Conservation (phyloP, 2,113 vertebrate species). For the Xiphophorus hellerii region DNA sequence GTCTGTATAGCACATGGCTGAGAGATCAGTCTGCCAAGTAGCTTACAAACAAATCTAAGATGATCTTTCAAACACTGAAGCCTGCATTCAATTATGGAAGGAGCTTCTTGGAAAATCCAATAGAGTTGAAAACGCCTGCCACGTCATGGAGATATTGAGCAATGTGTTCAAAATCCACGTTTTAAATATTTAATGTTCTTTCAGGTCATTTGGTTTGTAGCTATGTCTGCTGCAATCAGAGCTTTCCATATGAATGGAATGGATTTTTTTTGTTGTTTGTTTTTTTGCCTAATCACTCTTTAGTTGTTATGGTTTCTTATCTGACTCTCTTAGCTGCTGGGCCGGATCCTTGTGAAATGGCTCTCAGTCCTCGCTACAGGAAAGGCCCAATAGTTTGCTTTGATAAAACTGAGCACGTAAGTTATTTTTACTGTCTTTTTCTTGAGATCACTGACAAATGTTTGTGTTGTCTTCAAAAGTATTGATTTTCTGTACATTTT, state of each 20-base stretch:
- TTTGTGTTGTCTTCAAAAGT: background rate
- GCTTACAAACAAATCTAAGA: conserved; percentile 60
- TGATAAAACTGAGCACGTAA: conserved; percentile 88
- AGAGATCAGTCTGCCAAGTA: conserved; percentile 34
- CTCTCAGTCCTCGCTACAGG: conserved; percentile 89
- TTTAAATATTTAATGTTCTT: background rate
- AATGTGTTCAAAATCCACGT: conserved; percentile 12
- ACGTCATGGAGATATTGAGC: conserved; percentile 30
- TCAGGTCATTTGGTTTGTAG: background rate
- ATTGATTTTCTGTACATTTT: background rate
- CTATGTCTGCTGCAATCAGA: background rate
- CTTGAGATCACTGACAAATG: background rate
- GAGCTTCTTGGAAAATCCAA: conserved; percentile 26
- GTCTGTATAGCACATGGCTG: conserved; percentile 62
- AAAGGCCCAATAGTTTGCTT: conserved; percentile 92
- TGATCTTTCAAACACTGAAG: conserved; percentile 36
- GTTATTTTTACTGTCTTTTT: conserved; percentile 40
- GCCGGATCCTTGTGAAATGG: conserved; percentile 89
- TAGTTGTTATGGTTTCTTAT: conserved; percentile 79
- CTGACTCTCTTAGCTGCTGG: conserved; percentile 83
- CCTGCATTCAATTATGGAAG: conserved; percentile 49
- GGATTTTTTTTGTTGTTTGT: no score
- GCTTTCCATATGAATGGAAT: background rate
- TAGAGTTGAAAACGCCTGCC: conserved; percentile 11
- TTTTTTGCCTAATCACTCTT: background rate